Evolutionary conservation across 1,140 invertebrate genomes (phyloP).

Genomic region (Pemphigus obesinymphae): DNA sequence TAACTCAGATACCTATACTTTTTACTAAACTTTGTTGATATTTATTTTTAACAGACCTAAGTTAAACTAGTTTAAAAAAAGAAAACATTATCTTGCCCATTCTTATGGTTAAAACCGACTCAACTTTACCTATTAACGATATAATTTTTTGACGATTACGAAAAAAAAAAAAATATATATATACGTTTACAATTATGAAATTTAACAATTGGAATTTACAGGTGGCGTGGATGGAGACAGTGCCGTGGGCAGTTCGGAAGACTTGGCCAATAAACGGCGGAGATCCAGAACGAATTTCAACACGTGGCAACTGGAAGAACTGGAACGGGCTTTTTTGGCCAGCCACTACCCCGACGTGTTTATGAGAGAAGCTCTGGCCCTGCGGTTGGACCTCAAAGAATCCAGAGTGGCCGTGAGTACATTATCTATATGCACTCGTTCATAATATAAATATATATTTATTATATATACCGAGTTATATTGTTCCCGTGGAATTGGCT

Average conservation of each 20-base stretch:
- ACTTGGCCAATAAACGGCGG: conserved; percentile 61
- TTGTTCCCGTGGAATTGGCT: conserved; percentile 1
- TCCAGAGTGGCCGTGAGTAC: conserved; percentile 92
- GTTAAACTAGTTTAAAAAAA: too few species aligned
- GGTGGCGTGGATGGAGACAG: conserved; percentile 3
- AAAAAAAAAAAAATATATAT: too few species aligned
- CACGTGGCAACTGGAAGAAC: conserved; percentile 96
- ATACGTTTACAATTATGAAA: too few species aligned
- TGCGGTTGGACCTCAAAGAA: conserved; percentile 93
- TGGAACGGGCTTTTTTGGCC: conserved; percentile 92
- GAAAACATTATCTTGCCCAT: too few species aligned
- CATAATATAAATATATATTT: too few species aligned
- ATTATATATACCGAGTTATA: background rate
- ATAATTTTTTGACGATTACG: too few species aligned
- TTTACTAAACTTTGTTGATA: too few species aligned
- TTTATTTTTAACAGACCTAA: too few species aligned
- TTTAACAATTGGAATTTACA: too few species aligned
- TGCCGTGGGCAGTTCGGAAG: conserved; percentile 45
- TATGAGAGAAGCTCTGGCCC: conserved; percentile 92
- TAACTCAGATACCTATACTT: too few species aligned
- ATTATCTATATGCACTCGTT: background rate
- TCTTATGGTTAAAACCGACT: too few species aligned
- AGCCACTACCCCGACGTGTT: conserved; percentile 98
- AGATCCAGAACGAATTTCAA: conserved; percentile 97
- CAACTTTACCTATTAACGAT: too few species aligned